Conservation (phyloP, 2,888 invertebrate genomes). For the Cerceris rybyensis region DNA sequence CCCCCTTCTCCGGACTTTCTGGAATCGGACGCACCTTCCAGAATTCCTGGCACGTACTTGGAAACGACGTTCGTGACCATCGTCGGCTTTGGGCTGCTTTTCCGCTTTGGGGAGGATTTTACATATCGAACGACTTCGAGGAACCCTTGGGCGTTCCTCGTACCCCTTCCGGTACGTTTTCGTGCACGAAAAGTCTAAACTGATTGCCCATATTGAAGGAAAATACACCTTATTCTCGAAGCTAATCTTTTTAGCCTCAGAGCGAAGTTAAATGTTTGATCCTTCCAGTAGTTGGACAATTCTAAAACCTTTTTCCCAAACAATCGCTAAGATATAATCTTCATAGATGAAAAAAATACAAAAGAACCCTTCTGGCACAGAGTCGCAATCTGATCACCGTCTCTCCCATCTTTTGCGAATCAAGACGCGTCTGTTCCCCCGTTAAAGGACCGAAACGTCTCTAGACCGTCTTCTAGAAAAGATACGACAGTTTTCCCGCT, state of each 20-base stretch:
- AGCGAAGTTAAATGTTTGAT: no score
- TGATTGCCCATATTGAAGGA: no score
- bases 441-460: slow-evolving; percentile 3
- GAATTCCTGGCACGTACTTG: slow-evolving; percentile 36
- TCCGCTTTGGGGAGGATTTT: slow-evolving; percentile 42
- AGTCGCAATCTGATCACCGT: not conserved
- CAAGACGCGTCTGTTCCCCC: slow-evolving; percentile 10
- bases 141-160: no score
- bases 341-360: not conserved
- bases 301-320: no score
- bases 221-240: no score
- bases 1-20: slow-evolving; percentile 7
- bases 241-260: no score
- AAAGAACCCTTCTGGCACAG: not conserved
- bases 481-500: not conserved
- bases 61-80: slow-evolving; percentile 34
- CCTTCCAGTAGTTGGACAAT: no score
- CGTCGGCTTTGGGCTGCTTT: slow-evolving; percentile 48
- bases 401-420: not conserved
- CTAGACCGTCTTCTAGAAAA: not conserved
- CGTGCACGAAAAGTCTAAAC: no score
- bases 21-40: not conserved
- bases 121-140: slow-evolving; percentile 25
- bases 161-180: no score
- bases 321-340: no score